phyloP scores from a whole-genome alignment of 2,113 vertebrate species.

The Eclectus roratus region DNA sequence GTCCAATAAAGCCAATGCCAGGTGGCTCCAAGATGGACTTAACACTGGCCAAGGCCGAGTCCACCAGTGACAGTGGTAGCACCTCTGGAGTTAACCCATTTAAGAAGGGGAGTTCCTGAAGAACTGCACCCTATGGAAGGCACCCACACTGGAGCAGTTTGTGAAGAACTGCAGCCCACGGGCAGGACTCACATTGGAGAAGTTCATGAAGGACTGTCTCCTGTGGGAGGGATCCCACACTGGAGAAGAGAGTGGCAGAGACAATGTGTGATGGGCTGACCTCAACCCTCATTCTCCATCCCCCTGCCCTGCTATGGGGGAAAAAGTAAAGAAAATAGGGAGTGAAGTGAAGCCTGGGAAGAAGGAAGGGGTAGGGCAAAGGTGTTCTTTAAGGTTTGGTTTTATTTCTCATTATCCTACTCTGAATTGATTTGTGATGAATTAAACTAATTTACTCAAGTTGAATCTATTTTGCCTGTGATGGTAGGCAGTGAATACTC shows the following conservation, averaged over 20 bases:
- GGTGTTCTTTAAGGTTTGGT: too few relatives aligned
- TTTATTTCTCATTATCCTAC: neutral
- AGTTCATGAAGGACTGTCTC: neutral
- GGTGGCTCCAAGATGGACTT: neutral
- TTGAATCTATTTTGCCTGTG: neutral
- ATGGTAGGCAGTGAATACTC: neutral
- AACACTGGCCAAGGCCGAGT: accelerated
- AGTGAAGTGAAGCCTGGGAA: neutral
- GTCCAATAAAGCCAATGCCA: neutral
- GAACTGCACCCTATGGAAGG: neutral
- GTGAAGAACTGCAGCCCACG: neutral
- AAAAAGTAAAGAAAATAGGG: neutral
- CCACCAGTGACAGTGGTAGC: neutral
- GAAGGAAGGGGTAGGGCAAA: neutral
- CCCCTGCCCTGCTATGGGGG: neutral
- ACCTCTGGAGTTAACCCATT: neutral
- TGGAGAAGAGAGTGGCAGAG: neutral
- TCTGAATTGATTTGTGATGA: neutral
- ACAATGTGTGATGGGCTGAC: too few relatives aligned
- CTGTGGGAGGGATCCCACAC: neutral
- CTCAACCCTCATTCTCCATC: too few relatives aligned
- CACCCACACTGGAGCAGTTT: neutral
- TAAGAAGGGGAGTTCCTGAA: neutral
- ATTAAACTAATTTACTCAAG: neutral
- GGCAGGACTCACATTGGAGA: neutral